phyloP scores from a whole-genome alignment of 1,140 invertebrate genomes.

The Stegodyphus dumicola region DNA sequence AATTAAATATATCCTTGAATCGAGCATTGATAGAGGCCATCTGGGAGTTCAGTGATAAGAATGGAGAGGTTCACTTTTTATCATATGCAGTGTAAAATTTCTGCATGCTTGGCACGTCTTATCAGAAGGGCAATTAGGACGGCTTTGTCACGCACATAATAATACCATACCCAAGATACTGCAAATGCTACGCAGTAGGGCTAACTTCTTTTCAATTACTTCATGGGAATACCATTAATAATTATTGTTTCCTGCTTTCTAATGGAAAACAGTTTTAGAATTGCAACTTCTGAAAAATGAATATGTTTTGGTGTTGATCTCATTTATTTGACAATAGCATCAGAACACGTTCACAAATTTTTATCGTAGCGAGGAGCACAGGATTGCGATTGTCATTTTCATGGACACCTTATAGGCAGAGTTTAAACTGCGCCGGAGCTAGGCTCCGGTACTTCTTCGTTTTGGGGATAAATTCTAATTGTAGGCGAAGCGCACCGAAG shows the following conservation, averaged over 20 bases:
- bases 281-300: background rate
- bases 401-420: too few species aligned
- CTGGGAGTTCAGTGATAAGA: background rate
- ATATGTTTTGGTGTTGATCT: background rate
- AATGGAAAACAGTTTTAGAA: background rate
- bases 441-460: too few species aligned
- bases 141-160: background rate
- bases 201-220: background rate
- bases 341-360: background rate
- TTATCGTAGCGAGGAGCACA: too few species aligned
- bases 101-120: slow-evolving; percentile 8
- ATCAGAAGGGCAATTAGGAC: slow-evolving; percentile 24
- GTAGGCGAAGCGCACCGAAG: too few species aligned
- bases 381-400: too few species aligned
- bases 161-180: background rate
- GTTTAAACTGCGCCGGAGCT: too few species aligned
- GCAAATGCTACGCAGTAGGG: background rate
- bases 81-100: slow-evolving; percentile 4
- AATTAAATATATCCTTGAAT: background rate
- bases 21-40: background rate
- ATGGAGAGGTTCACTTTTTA: slow-evolving; percentile 1
- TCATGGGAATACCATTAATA: background rate
- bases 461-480: too few species aligned
- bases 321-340: background rate
- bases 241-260: background rate